Evolutionary conservation across 2,888 invertebrate genomes (phyloP), one percentile per base, ranked within the genome.

Genomic region (Rhagium mordax): DNA sequence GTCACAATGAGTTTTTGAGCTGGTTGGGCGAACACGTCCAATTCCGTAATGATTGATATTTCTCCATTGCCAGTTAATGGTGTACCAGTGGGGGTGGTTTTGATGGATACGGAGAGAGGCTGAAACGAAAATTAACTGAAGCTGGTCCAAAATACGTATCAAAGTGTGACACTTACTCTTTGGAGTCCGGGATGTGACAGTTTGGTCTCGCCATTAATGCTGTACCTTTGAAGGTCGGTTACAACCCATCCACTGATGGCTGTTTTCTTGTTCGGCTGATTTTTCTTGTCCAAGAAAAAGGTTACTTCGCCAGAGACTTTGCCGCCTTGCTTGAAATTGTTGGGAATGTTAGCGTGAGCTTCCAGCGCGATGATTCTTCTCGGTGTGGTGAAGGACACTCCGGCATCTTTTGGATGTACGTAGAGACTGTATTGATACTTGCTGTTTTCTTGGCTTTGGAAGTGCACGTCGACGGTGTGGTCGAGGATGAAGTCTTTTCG

Each of bases 341-440:
- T 71, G 0, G 78, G 77, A 15, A 68, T 70, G 20, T 81, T 79
- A 8, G 79, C 65, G 27, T 83, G 83, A 0, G 90, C 88, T 82
- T 95, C 93, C 1, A 93, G 81, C 0, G 93, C 89, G 16, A 95
- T 85, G 57, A 93, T 90, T 24, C 95, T 91, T 64, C 91, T 91
- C 0, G 95, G 95, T 2, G 95, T 88, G 0, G 91, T 91, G 0
- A 95, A 81, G 49, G 92, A 90, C 1, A 92, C 85, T 90, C 93
- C 91, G 81, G 92, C 91, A 78, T 90, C 89, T 10, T 90, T 91
- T 0, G 93, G 92, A 64, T 93, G 91, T 70, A 91, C 85, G 85
- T 93, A 94, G 0, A 92, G 86, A 70, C 92, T 91, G 68, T 94
- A 90, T 78, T 93, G 92, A 85, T 94, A 95, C 79, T 94, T 94